These are phyloP conservation scores for Maconellicoccus hirsutus DNA, from an alignment of 1,140 invertebrate genomes.

Conservation along the genomic window DNA sequence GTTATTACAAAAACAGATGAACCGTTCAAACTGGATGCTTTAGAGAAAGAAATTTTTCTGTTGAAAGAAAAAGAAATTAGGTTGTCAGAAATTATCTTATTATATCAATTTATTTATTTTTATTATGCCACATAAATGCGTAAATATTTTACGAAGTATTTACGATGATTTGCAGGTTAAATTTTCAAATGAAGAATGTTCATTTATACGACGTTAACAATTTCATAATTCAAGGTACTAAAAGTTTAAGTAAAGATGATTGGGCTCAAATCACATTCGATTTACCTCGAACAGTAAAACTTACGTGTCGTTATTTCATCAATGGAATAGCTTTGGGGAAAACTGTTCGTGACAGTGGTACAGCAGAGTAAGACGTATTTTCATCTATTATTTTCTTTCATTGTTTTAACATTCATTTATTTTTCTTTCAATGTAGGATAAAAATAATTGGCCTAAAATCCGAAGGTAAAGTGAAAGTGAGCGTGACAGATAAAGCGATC, in stretches of 20 bases:
- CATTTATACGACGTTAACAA: not conserved
- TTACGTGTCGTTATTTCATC: not conserved
- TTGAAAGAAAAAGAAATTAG: conserved; percentile 8
- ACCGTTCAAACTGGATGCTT: not conserved
- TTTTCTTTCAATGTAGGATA: conserved; percentile 4
- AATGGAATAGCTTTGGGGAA: not conserved
- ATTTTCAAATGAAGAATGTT: conserved; percentile 15
- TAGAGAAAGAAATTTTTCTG: not conserved
- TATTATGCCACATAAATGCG: not conserved
- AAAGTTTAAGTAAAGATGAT: conserved; percentile 11
- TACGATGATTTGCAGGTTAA: not conserved
- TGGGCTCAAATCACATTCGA: not conserved
- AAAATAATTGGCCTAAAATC: not conserved
- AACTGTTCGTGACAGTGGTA: not conserved
- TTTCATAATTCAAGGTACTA: not conserved
- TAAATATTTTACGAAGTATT: not conserved
- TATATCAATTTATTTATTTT: not conserved
- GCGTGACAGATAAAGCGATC: not conserved
- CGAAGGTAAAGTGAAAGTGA: not conserved
- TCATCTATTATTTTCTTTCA: not conserved
- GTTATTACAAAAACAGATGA: not conserved
- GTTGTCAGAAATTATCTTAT: not conserved
- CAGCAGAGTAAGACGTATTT: conserved; percentile 2
- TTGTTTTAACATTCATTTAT: not conserved
- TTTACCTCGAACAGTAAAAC: not conserved